Percentiles rank a stretch among this genome's conserved stretches.
Conservation (phyloP, 2,797 vertebrate genomes). For the Pseudopleuronectes americanus region DNA sequence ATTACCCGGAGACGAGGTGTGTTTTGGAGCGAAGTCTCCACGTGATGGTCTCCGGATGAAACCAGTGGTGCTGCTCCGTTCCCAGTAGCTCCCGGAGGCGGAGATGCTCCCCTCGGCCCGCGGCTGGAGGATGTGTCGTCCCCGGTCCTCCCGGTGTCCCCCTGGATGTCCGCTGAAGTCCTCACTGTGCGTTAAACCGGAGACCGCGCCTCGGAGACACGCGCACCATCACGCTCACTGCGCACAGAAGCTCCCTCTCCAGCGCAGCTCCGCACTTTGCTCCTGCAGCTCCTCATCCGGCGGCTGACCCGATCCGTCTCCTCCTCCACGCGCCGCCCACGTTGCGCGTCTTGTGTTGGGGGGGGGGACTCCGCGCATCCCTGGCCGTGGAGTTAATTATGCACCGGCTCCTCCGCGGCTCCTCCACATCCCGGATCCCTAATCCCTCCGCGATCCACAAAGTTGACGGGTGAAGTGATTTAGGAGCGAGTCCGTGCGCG, state of each 20-base stretch:
- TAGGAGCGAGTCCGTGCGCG: too few species aligned
- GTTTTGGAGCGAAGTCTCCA: neutral
- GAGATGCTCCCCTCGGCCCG: too few species aligned
- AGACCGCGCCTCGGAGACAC: too few species aligned
- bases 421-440: slow-evolving; percentile 9
- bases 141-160: too few species aligned
- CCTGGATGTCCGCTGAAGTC: too few species aligned
- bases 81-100: neutral
- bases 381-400: slow-evolving; percentile 47
- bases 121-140: too few species aligned
- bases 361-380: slow-evolving; percentile 18
- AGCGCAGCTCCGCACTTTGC: neutral
- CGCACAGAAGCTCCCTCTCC: slow-evolving; percentile 6
- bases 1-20: neutral
- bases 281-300: slow-evolving; percentile 16
- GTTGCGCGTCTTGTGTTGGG: slow-evolving; percentile 44
- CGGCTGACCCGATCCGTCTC: slow-evolving; percentile 26
- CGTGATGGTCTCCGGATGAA: neutral
- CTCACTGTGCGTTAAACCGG: too few species aligned
- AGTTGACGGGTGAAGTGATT: slow-evolving; percentile 29
- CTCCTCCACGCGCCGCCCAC: slow-evolving; percentile 70
- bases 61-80: neutral
- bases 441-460: slow-evolving; percentile 35
- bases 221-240: neutral
- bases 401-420: slow-evolving; percentile 20